A percentile compares a stretch with the other conserved stretches of the same genome.
These are phyloP conservation scores for Macrotus californicus DNA, from an alignment of 2,113 vertebrate species.

Conservation along the genomic window DNA sequence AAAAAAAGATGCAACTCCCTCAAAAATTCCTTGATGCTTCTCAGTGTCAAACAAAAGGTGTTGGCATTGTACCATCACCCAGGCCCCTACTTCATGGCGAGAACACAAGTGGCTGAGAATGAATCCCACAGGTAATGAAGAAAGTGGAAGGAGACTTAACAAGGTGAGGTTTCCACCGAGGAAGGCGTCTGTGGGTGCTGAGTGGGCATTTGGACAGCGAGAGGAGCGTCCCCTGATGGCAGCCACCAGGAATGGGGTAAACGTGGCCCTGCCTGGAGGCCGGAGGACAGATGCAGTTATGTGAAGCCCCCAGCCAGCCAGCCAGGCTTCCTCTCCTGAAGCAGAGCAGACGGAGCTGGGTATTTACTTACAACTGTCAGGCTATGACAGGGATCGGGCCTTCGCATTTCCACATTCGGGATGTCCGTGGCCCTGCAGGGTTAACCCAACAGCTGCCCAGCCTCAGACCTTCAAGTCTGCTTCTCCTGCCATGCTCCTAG, in stretches of 20 bases:
- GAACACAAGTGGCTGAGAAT: background rate
- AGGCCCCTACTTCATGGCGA: background rate
- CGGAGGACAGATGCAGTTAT: background rate
- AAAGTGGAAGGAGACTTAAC: background rate
- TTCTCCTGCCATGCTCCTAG: background rate
- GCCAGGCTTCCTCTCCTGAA: background rate
- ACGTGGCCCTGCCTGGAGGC: background rate
- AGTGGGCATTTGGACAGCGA: background rate
- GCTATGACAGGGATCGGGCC: background rate
- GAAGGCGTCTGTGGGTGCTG: fast-evolving
- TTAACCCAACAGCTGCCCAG: background rate
- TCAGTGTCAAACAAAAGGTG: background rate
- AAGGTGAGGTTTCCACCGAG: background rate
- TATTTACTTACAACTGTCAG: background rate
- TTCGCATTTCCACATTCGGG: background rate
- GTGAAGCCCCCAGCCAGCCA: background rate
- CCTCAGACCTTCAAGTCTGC: background rate
- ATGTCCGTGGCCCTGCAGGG: background rate
- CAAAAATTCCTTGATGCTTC: background rate
- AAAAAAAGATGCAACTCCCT: background rate
- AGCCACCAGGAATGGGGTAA: background rate
- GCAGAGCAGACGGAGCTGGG: background rate
- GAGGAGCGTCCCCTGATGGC: too few species aligned
- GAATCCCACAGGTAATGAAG: background rate
- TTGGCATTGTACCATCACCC: background rate